phyloP scores from a whole-genome alignment of 2,797 vertebrate species.

The Naso thynnoides region DNA sequence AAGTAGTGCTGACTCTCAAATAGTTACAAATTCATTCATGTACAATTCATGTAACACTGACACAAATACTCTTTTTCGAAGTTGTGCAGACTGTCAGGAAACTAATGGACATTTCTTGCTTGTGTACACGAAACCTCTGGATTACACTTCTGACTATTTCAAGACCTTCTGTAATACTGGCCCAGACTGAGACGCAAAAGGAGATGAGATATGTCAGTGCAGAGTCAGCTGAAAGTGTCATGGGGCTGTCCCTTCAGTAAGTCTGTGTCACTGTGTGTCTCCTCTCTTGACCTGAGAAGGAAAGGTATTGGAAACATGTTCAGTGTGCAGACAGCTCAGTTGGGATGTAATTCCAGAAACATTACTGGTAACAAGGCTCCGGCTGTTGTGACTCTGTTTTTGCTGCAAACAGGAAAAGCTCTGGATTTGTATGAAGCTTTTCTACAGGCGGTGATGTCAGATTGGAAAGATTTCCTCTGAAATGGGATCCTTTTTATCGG shows the following conservation, averaged over 20 bases:
- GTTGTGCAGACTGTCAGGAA: too few species aligned
- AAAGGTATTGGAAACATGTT: conserved; percentile 74
- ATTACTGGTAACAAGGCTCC: conserved; percentile 31
- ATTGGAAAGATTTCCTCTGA: neutral
- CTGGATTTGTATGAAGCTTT: conserved; percentile 9
- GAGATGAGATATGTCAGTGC: conserved; percentile 16
- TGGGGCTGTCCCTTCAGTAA: conserved; percentile 32
- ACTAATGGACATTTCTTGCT: too few species aligned
- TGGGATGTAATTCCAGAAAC: conserved; percentile 50
- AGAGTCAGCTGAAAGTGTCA: conserved; percentile 25
- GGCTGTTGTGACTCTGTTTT: conserved; percentile 30
- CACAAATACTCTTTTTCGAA: too few species aligned
- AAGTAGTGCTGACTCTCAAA: too few species aligned
- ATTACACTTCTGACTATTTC: too few species aligned
- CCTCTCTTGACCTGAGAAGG: conserved; percentile 76
- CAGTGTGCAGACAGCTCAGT: conserved; percentile 29
- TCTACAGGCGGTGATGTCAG: neutral
- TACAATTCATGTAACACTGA: too few species aligned
- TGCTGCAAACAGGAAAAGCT: conserved; percentile 13
- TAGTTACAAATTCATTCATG: too few species aligned
- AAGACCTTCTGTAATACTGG: too few species aligned
- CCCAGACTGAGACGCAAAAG: conserved; percentile 1
- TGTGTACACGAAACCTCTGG: too few species aligned
- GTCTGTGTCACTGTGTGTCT: conserved; percentile 49
- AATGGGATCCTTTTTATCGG: neutral